Conservation (phyloP, 2,113 vertebrate genomes). For the Ariopsis seemanni region DNA sequence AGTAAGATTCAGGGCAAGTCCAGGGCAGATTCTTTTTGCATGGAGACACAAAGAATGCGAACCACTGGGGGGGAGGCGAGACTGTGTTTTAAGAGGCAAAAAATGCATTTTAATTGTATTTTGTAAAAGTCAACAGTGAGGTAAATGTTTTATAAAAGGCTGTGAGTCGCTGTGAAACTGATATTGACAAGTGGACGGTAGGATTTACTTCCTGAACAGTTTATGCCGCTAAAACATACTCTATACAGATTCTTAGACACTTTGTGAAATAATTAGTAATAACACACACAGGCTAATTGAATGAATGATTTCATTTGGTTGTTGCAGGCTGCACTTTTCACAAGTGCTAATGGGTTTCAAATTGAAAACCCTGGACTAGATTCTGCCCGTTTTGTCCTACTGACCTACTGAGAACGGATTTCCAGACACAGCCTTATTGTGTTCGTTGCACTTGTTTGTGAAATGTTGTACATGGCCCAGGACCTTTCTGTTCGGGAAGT, state of each 20-base stretch:
- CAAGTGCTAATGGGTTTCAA: background rate
- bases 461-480: background rate
- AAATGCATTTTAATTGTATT: too few species aligned
- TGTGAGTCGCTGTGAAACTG: too few species aligned
- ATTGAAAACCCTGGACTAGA: background rate
- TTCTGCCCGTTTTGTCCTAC: background rate
- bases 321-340: background rate
- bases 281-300: background rate
- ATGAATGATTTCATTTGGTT: background rate
- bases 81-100: background rate
- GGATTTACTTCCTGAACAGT: background rate
- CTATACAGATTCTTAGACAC: too few species aligned
- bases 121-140: too few species aligned
- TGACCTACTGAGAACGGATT: background rate
- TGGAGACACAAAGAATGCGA: background rate
- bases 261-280: background rate
- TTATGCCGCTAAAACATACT: background rate
- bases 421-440: background rate
- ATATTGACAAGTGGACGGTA: too few species aligned
- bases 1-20: too few species aligned
- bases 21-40: too few species aligned
- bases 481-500: background rate
- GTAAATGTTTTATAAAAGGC: too few species aligned
- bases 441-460: background rate
- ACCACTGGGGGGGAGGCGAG: background rate